These are phyloP conservation scores for Pogonomyrmex barbatus DNA, from an alignment of 1,140 invertebrate genomes.

Conservation along the genomic window DNA sequence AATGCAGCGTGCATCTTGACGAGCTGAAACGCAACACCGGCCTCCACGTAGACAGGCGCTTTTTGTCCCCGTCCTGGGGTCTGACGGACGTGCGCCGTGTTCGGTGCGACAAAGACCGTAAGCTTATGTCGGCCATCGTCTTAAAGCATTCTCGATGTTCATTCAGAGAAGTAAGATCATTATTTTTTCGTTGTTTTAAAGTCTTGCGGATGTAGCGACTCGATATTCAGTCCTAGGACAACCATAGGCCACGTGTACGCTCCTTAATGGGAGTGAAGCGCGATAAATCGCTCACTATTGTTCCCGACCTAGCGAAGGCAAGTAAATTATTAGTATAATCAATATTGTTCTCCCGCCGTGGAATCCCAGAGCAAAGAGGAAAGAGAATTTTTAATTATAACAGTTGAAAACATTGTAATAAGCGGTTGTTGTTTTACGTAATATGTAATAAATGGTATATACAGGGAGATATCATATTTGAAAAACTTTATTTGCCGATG, in stretches of 20 bases:
- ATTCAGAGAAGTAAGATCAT: constrained; percentile 61
- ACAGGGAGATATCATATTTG: neutral
- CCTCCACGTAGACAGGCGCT: constrained; percentile 61
- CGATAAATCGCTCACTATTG: constrained; percentile 65
- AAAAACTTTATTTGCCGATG: neutral
- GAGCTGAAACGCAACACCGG: constrained; percentile 73
- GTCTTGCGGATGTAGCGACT: constrained; percentile 58
- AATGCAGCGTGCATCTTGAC: constrained; percentile 69
- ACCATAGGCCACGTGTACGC: neutral
- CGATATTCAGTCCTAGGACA: constrained; percentile 52
- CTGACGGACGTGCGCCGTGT: constrained; percentile 58
- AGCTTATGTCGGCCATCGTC: constrained; percentile 28
- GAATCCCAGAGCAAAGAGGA: neutral
- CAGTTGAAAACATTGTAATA: neutral
- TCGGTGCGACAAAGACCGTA: constrained; percentile 59
- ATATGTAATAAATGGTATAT: neutral
- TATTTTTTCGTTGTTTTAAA: no score
- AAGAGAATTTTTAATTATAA: neutral
- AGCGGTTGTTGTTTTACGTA: neutral
- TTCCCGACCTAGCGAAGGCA: constrained; percentile 2
- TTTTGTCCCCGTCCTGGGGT: constrained; percentile 59
- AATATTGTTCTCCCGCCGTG: neutral
- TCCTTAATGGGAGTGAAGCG: constrained; percentile 43
- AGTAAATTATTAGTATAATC: constrained; percentile 41
- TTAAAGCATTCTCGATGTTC: constrained; percentile 59